Evolutionary conservation across 2,888 invertebrate species (phyloP).

Genomic region (Philonicus albiceps): DNA sequence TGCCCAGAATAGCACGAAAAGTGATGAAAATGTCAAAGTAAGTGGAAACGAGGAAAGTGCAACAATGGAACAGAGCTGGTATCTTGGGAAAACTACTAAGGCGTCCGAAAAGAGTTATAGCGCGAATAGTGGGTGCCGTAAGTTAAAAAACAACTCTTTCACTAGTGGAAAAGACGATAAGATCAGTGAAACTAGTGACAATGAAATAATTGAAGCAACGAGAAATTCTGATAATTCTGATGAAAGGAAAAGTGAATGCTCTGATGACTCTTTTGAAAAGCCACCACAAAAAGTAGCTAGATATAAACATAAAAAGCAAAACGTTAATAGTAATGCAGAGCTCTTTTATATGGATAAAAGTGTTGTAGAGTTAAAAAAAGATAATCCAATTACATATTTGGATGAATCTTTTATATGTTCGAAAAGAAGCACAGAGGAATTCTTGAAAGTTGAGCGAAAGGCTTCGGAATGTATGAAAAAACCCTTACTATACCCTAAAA

Average conservation of each 20-base stretch:
- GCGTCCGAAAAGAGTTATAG: not conserved
- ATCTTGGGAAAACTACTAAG: not conserved
- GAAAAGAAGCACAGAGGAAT: not conserved
- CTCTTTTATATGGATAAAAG: not conserved
- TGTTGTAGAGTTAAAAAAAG: not conserved
- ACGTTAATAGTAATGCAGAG: not conserved
- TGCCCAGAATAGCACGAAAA: not conserved
- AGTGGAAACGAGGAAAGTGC: slow-evolving; percentile 51
- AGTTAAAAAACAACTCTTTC: not conserved
- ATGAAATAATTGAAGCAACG: not conserved
- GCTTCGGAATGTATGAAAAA: not conserved
- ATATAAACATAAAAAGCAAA: not conserved
- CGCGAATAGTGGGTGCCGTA: slow-evolving; percentile 51
- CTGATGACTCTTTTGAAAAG: not conserved
- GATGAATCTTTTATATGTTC: not conserved
- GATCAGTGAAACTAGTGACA: not conserved
- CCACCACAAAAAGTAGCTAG: not conserved
- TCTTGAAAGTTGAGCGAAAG: not conserved
- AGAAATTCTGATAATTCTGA: not conserved
- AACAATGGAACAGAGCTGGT: not conserved
- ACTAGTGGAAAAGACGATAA: not conserved
- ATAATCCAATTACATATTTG: not conserved
- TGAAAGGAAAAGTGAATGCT: not conserved
- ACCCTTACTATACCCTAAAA: not conserved
- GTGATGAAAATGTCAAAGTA: not conserved